phyloP scores from a whole-genome alignment of 2,113 vertebrate species.

The Dinomys branickii region DNA sequence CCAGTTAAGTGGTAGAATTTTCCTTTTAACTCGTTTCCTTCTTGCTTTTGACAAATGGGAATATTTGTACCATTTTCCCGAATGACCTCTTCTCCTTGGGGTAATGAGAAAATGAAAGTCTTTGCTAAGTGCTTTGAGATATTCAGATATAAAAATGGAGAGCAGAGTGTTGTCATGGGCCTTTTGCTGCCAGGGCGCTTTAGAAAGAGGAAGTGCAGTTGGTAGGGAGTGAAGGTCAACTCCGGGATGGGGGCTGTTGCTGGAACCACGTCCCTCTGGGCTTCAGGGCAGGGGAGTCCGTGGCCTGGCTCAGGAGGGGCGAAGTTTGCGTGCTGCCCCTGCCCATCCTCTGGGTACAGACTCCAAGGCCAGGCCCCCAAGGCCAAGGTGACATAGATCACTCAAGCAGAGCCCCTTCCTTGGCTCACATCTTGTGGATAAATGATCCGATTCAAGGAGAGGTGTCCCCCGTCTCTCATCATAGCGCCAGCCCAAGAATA shows the following conservation, averaged over 20 bases:
- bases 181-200: conserved; percentile 54
- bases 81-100: conserved; percentile 80
- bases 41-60: conserved; percentile 75
- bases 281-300: background rate
- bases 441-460: background rate
- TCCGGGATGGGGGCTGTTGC: background rate
- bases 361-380: background rate
- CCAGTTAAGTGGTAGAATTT: conserved; percentile 64
- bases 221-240: conserved; percentile 64
- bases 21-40: conserved; percentile 74
- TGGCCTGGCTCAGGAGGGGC: background rate
- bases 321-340: background rate
- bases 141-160: conserved; percentile 73
- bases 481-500: background rate
- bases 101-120: conserved; percentile 81
- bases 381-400: background rate
- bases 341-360: background rate
- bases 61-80: conserved; percentile 77
- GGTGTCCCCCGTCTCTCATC: background rate
- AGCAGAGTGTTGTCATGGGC: conserved; percentile 60
- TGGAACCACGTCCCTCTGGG: background rate
- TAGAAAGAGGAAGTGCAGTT: conserved; percentile 59
- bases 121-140: conserved; percentile 80
- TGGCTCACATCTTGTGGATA: background rate
- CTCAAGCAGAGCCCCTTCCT: conserved; percentile 26